These are phyloP conservation scores for Pogonomyrmex californicus DNA, from an alignment of 1,140 invertebrate genomes.

Conservation along the genomic window DNA sequence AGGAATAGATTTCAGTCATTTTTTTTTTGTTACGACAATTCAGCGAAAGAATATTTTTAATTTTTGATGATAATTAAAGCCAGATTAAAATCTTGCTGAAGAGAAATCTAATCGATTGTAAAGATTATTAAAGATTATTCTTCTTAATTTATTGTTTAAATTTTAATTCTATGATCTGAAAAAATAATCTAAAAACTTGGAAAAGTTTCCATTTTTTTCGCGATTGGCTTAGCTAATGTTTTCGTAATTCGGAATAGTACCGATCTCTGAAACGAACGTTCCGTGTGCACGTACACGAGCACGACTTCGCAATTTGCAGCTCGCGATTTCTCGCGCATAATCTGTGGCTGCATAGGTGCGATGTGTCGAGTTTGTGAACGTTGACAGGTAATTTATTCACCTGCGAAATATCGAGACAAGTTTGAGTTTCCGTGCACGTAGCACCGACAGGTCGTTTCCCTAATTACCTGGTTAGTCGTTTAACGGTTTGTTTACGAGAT, in stretches of 20 bases:
- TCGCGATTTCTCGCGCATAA: slow-evolving; percentile 46
- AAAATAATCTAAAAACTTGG: not conserved
- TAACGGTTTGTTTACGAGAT: slow-evolving; percentile 68
- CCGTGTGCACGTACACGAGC: slow-evolving; percentile 8
- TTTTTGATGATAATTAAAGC: not conserved
- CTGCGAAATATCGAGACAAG: slow-evolving; percentile 64
- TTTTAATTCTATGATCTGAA: not conserved
- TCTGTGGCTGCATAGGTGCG: slow-evolving; percentile 67
- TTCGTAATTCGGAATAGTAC: not conserved
- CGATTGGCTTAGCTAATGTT: not conserved
- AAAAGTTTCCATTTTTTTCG: not conserved
- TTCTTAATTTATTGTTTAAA: not conserved
- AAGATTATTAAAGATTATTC: not conserved
- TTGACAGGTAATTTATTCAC: slow-evolving; percentile 82
- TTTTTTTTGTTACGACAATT: not conserved
- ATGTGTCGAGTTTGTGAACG: slow-evolving; percentile 71
- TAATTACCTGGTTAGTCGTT: slow-evolving; percentile 71
- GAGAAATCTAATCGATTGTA: not conserved
- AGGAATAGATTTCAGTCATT: not conserved
- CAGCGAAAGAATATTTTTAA: not conserved
- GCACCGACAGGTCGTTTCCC: slow-evolving; percentile 61
- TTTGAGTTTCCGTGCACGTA: slow-evolving; percentile 63
- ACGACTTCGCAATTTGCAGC: slow-evolving; percentile 9
- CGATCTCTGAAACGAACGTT: not conserved
- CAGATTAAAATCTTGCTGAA: not conserved